Conservation (phyloP, 2,113 vertebrate genomes). For the Neopipo cinnamomea region DNA sequence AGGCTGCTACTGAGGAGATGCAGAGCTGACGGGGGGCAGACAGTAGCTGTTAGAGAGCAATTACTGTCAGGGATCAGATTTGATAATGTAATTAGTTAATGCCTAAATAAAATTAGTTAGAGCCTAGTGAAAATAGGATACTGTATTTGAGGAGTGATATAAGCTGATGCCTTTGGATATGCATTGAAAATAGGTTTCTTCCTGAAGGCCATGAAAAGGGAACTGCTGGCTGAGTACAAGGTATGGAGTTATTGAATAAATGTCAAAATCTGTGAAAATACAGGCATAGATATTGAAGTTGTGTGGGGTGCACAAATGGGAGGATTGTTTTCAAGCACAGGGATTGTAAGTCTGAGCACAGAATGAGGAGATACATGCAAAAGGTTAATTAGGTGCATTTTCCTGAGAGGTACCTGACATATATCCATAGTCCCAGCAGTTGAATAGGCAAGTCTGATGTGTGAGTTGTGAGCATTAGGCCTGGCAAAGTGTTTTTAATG, state of each 20-base stretch:
- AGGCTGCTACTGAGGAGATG: background rate
- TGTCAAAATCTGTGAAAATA: background rate
- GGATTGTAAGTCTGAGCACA: background rate
- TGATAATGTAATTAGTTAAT: conserved; percentile 18
- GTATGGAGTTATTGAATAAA: background rate
- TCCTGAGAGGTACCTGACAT: background rate
- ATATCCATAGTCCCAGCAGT: background rate
- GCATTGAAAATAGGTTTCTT: background rate
- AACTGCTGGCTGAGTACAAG: background rate
- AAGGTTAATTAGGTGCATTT: background rate
- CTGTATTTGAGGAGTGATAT: background rate
- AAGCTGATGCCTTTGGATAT: background rate
- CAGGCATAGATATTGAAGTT: background rate
- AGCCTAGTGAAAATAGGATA: background rate
- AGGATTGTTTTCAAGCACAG: background rate
- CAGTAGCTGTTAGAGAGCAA: conserved; percentile 1
- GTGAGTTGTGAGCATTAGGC: background rate
- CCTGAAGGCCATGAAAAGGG: background rate
- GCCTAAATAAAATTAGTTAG: conserved; percentile 14
- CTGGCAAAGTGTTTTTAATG: background rate
- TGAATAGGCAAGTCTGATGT: background rate
- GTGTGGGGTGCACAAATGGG: background rate
- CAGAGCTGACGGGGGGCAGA: background rate
- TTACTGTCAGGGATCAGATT: conserved; percentile 20
- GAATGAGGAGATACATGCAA: background rate